Evolutionary conservation across 1,140 invertebrate genomes (phyloP).

Genomic region (Rhopalosiphum maidis): DNA sequence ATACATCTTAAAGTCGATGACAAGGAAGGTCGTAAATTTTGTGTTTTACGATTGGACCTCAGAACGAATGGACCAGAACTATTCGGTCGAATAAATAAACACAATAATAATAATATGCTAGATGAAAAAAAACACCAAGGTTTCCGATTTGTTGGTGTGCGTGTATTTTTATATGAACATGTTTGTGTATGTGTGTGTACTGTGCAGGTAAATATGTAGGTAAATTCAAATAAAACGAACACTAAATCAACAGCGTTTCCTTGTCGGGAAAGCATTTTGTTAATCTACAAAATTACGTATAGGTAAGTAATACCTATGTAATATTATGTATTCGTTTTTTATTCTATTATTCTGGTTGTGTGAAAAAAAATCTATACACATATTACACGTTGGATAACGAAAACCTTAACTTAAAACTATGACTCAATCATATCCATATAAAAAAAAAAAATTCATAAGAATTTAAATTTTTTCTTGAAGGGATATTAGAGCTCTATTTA

Average conservation of each 20-base stretch:
- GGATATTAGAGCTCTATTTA: too few relatives aligned
- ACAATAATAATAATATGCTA: constrained; percentile 5
- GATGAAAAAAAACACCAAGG: background rate
- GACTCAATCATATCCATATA: too few relatives aligned
- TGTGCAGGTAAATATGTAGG: constrained; percentile 27
- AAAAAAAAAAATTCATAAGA: too few relatives aligned
- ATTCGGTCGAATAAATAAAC: constrained; percentile 55
- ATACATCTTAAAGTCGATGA: constrained; percentile 12
- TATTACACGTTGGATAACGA: too few relatives aligned
- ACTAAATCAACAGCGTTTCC: constrained; percentile 47
- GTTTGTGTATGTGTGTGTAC: background rate
- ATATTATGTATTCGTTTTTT: too few relatives aligned
- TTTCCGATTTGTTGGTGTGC: constrained; percentile 22
- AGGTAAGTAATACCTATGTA: background rate
- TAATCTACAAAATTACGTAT: background rate
- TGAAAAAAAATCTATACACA: background rate
- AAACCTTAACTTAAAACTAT: too few relatives aligned
- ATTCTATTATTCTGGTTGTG: background rate
- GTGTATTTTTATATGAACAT: background rate
- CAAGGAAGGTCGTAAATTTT: constrained; percentile 31
- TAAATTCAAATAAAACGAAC: constrained; percentile 19
- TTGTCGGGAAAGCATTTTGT: background rate
- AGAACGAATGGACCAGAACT: constrained; percentile 53
- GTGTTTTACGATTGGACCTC: constrained; percentile 30
- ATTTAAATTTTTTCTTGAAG: too few relatives aligned